phyloP scores from a whole-genome alignment of 2,113 vertebrate species.

The Bolborhynchus lineola region DNA sequence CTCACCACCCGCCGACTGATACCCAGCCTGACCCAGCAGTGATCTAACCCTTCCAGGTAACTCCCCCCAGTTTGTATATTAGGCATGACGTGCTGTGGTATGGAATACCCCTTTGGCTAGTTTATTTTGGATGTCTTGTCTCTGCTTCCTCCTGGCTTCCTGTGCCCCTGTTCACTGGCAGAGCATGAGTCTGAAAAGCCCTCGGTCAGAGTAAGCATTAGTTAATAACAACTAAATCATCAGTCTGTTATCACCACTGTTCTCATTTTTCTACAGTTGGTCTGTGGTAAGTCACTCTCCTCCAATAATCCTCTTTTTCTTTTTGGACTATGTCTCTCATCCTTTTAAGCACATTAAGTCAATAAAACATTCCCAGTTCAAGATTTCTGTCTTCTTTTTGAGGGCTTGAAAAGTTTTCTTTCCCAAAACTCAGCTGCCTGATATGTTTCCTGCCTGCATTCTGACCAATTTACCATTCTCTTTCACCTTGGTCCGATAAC shows the following conservation, averaged over 20 bases:
- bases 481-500: not conserved
- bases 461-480: fast-evolving
- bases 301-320: not conserved
- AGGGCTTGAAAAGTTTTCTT: not conserved
- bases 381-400: not conserved
- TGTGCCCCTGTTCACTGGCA: not conserved
- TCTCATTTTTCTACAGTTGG: not conserved
- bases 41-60: not conserved
- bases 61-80: not conserved
- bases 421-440: not conserved
- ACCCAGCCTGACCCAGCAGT: not conserved
- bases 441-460: not conserved
- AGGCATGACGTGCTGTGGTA: not conserved
- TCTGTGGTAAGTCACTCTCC: not conserved
- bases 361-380: not conserved
- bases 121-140: not conserved
- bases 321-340: not conserved
- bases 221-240: not conserved
- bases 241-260: not conserved
- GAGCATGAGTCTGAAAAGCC: not conserved
- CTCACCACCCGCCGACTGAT: not conserved
- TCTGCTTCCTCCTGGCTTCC: not conserved
- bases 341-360: not conserved
- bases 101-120: not conserved
- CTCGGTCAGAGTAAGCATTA: not conserved